A percentile compares a stretch with the other conserved stretches of the same genome.
Conservation (phyloP, 2,797 vertebrate species). For the Tragopan temminckii region DNA sequence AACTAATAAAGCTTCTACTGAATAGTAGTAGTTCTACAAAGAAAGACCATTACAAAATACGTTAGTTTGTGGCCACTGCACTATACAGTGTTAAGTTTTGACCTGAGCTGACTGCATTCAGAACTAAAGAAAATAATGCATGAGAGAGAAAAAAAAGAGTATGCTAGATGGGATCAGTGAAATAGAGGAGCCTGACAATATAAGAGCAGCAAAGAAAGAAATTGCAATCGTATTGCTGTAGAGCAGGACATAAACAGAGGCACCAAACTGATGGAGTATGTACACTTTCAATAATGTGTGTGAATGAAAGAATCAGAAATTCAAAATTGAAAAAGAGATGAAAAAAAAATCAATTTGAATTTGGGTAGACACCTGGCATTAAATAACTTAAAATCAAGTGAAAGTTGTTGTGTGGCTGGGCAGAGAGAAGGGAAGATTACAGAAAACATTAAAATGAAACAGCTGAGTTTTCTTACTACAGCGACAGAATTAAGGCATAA, state of each 20-base stretch:
- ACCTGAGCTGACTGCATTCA: background rate
- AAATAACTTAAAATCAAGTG: background rate
- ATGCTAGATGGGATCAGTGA: background rate
- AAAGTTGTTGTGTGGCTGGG: background rate
- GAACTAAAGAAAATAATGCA: background rate
- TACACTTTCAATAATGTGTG: background rate
- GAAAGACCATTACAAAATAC: slow-evolving; percentile 9
- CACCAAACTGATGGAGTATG: background rate
- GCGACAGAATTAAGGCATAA: slow-evolving; percentile 13
- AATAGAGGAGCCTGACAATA: background rate
- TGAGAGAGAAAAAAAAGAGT: slow-evolving; percentile 18
- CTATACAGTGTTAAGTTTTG: background rate
- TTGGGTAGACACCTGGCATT: slow-evolving; percentile 31
- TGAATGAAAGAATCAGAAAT: background rate
- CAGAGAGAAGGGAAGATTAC: background rate
- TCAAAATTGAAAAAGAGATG: background rate
- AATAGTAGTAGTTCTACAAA: slow-evolving; percentile 25
- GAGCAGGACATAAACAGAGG: slow-evolving; percentile 1
- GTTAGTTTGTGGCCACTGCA: background rate
- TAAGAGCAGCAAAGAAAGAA: slow-evolving; percentile 43
- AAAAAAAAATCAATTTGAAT: background rate
- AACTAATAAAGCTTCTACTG: slow-evolving; percentile 26
- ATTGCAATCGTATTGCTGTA: slow-evolving; percentile 52
- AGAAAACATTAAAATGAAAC: background rate
- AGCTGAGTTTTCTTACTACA: slow-evolving; percentile 15